A percentile compares a stretch with the other conserved stretches of the same genome.
Evolutionary conservation across 2,797 vertebrate species (phyloP).

Genomic region (Lycodopsis pacificus): DNA sequence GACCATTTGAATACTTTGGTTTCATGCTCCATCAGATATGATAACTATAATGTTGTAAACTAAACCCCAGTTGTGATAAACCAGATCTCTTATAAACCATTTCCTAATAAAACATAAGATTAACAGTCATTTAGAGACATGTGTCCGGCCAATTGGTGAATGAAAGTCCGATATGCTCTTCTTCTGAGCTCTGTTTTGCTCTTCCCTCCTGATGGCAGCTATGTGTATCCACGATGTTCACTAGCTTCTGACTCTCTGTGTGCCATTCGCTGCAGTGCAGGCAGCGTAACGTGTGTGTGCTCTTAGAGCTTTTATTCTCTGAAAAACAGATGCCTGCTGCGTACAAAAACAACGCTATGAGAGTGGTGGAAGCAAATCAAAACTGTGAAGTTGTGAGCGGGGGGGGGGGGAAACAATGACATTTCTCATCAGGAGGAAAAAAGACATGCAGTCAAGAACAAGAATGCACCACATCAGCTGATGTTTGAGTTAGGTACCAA

Average conservation of each 20-base stretch:
- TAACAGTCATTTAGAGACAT: background rate
- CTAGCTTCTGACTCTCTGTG: background rate
- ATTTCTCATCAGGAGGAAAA: background rate
- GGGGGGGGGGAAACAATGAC: too few relatives aligned
- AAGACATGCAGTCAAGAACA: background rate
- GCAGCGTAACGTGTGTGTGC: background rate
- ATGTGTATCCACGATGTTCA: background rate
- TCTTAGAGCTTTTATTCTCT: background rate
- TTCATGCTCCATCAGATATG: background rate
- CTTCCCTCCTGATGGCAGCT: background rate
- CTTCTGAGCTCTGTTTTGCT: background rate
- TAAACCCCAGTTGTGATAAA: background rate
- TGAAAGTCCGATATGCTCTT: background rate
- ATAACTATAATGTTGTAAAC: background rate
- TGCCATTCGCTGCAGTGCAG: background rate
- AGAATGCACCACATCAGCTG: background rate
- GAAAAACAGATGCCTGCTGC: background rate
- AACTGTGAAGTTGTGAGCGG: background rate
- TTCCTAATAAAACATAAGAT: background rate
- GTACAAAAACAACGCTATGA: background rate
- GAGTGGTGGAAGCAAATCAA: background rate
- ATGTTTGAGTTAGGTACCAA: background rate
- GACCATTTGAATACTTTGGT: background rate
- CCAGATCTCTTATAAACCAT: background rate
- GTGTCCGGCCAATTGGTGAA: background rate